Base-by-base conservation (phyloP, 2,797 vertebrate species). In the Amphiprion clarkii region DNA sequence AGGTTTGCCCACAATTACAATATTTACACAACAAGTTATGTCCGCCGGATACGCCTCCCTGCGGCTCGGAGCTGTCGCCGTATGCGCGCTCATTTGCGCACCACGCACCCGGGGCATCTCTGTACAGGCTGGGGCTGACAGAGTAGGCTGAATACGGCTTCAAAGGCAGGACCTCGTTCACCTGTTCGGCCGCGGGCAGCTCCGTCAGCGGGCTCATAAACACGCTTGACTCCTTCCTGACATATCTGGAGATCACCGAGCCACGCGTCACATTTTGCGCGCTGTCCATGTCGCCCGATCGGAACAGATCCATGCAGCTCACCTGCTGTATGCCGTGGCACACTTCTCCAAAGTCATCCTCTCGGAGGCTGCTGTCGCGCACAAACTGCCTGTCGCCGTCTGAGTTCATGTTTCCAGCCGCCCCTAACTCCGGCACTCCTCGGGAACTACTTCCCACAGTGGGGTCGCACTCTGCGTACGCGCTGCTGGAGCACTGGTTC, bases 231-330 rank as follows among this genome's bases (percentile, higher is more conserved):
- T 93, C 89, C 71, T 59, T 86, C 74, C 64, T 46, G 36, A 88
- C 71, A 1, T 80, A 88, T 58, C 77, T 85, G 58, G 90, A 84
- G 2, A 90, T 79, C 8, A 81, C 63, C 13, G 81, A 75, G 11
- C 67, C 71, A 57, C 83, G 87, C 87, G 89, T 71, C 84, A 68
- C 33, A 1, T 49, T 19, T 1, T 67, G 83, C 77, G 82, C 88
- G 25, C 75, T 4, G 48, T 87, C 81, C 71, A 44, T 5, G 2
- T 91, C 90, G 16, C 63, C 56, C 1, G 91, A 72, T 0, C 67
- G 3, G 58, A 93, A 88, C 79, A 92, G 79, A 48, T 92, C 92
- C 88, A 89, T 88, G 77, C 89, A 93, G 88, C 89, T 93, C 80
- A 88, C 86, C 75, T 81, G 88, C 76, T 84, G 76, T 4, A 75